These are phyloP conservation scores for Dendroctonus valens DNA, from an alignment of 1,140 invertebrate genomes.

Conservation along the genomic window DNA sequence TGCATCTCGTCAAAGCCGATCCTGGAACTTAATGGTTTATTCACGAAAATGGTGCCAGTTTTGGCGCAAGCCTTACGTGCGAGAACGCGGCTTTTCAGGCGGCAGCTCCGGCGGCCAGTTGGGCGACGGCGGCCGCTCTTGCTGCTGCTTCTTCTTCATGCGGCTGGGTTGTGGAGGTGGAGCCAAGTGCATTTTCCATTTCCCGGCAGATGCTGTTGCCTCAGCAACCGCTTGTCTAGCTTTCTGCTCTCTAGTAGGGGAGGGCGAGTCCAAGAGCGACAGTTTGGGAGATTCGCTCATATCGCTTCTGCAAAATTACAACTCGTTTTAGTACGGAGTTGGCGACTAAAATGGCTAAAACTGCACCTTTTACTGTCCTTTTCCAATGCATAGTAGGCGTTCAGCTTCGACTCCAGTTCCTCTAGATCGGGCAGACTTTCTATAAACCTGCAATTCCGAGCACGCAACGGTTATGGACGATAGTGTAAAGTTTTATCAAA, in stretches of 20 bases:
- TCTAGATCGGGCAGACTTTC: constrained; percentile 69
- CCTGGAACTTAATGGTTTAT: background rate
- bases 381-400: constrained; percentile 75
- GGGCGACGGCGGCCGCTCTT: constrained; percentile 32
- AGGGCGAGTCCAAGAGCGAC: constrained; percentile 45
- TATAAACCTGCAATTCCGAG: constrained; percentile 50
- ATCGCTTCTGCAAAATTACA: constrained; percentile 39
- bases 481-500: too few species aligned
- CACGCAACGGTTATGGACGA: too few species aligned
- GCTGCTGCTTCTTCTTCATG: constrained; percentile 46
- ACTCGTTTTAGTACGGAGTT: too few species aligned
- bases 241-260: constrained; percentile 50
- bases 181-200: constrained; percentile 50
- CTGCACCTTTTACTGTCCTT: constrained; percentile 59
- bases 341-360: background rate
- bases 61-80: constrained; percentile 26
- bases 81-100: constrained; percentile 14
- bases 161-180: constrained; percentile 38
- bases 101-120: constrained; percentile 32
- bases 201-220: constrained; percentile 47
- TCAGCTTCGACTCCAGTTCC: constrained; percentile 73
- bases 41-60: constrained; percentile 15
- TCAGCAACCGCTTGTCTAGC: constrained; percentile 50
- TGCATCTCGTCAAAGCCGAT: background rate
- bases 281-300: constrained; percentile 44